Evolutionary conservation across 2,113 vertebrate genomes (phyloP).

Genomic region (crab-eating macaque (Macaca fascicularis)): T2T-MFA8v1.1 NC_088391.1:88903001-88903500

Average conservation of each 20-base stretch:
- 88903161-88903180: neutral
- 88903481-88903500: slow-evolving; percentile 30
- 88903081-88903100: neutral
- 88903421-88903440: slow-evolving; percentile 98
- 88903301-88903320: slow-evolving; percentile 98
- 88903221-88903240: neutral
- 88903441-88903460: slow-evolving; percentile 98
- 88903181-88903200: neutral
- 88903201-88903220: neutral
- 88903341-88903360: slow-evolving; percentile 98
- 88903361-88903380: slow-evolving; percentile 98
- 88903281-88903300: slow-evolving; percentile 99
- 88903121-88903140: neutral
- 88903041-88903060: neutral
- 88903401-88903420: slow-evolving; percentile 97
- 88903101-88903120: neutral
- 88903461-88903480: slow-evolving; percentile 99
- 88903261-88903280: slow-evolving; percentile 98
- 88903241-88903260: slow-evolving; percentile 80
- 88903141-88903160: neutral
- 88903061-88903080: neutral
- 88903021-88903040: neutral
- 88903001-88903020: neutral
- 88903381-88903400: slow-evolving; percentile 97
- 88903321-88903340: slow-evolving; percentile 98